These are phyloP conservation scores for Lepisosteus oculatus DNA, from an alignment of 2,113 vertebrate species.

Conservation along the genomic window DNA sequence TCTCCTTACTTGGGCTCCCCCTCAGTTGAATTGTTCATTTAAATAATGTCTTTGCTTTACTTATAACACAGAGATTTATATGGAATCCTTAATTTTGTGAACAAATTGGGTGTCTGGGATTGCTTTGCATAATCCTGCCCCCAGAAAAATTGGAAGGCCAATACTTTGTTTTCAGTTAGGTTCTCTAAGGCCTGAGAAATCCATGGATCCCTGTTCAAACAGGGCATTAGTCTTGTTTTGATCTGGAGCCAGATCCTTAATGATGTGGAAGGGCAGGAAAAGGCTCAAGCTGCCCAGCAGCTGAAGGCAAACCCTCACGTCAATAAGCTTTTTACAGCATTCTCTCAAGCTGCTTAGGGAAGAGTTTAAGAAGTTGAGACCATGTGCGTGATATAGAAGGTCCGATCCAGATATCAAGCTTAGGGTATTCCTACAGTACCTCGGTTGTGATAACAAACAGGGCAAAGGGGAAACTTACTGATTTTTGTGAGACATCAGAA, in stretches of 20 bases:
- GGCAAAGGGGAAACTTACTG: background rate
- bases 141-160: constrained; percentile 26
- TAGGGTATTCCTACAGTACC: background rate
- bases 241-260: constrained; percentile 71
- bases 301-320: constrained; percentile 60
- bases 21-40: background rate
- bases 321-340: constrained; percentile 51
- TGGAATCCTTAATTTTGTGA: constrained; percentile 17
- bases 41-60: constrained; percentile 13
- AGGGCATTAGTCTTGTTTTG: constrained; percentile 54
- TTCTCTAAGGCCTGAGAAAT: constrained; percentile 41
- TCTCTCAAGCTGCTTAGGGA: constrained; percentile 1
- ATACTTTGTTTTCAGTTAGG: constrained; percentile 26
- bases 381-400: background rate
- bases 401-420: constrained; percentile 4
- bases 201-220: constrained; percentile 44
- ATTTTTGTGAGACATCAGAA: background rate
- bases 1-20: background rate
- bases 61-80: constrained; percentile 6
- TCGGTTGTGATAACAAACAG: constrained; percentile 4
- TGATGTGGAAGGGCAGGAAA: constrained; percentile 64
- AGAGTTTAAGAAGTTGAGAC: background rate
- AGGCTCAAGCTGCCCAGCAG: constrained; percentile 64
- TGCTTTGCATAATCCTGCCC: constrained; percentile 1
- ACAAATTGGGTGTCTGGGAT: constrained; percentile 4